phyloP scores from a whole-genome alignment of 2,113 vertebrate genomes.

The Trochalopteron elliotii region DNA sequence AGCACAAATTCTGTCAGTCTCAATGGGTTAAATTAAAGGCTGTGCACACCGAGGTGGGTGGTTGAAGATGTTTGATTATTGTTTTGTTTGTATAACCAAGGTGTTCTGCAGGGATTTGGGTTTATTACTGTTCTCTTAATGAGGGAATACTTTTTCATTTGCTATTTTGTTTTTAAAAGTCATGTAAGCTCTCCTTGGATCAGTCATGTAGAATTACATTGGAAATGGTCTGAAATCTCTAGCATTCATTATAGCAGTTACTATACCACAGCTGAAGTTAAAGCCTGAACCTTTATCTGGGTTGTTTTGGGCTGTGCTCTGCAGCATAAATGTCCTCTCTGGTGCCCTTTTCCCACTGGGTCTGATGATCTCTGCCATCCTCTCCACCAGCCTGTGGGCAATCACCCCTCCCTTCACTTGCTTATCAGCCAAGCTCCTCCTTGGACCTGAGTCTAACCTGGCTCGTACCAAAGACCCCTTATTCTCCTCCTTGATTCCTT shows the following conservation, averaged over 20 bases:
- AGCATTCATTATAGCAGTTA: not conserved
- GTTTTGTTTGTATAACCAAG: not conserved
- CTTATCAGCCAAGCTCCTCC: not conserved
- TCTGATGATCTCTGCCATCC: not conserved
- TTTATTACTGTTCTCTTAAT: not conserved
- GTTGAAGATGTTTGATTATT: not conserved
- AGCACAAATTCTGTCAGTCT: not conserved
- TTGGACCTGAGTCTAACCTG: not conserved
- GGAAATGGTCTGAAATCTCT: not conserved
- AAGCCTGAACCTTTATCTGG: not conserved
- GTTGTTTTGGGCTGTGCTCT: not conserved
- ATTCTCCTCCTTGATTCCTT: accelerated
- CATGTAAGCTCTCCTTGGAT: not conserved
- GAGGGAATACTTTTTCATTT: not conserved
- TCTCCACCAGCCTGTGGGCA: not conserved
- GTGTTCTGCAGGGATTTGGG: not conserved
- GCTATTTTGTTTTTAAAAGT: not conserved
- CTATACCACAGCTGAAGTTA: not conserved
- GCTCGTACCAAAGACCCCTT: accelerated
- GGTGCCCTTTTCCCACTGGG: accelerated
- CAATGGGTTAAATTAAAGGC: not conserved
- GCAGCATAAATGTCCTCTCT: accelerated
- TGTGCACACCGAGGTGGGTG: not conserved
- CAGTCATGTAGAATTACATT: not conserved
- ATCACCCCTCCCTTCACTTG: accelerated